A percentile compares a stretch with the other conserved stretches of the same genome.
phyloP scores from a whole-genome alignment of 2,888 invertebrate genomes.

The Dastarcus helophoroides region DNA sequence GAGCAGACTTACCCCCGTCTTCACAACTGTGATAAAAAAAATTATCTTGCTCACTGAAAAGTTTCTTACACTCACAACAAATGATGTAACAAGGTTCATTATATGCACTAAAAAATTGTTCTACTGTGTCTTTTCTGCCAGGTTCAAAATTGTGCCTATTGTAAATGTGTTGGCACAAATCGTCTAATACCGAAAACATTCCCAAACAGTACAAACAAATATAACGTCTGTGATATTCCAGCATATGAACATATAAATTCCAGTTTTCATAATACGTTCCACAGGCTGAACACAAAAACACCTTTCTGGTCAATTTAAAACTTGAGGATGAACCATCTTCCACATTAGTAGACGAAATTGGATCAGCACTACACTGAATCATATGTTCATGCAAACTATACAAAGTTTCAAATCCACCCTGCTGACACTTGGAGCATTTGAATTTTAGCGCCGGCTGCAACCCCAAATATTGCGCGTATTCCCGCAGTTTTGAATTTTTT shows the following conservation, averaged over 20 bases:
- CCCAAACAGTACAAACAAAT: conserved; percentile 76
- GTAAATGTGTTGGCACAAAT: conserved; percentile 63
- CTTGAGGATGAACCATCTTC: conserved; percentile 38
- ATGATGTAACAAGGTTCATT: conserved; percentile 62
- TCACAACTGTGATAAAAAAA: conserved; percentile 63
- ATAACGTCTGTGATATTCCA: conserved; percentile 68
- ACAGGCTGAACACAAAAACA: conserved; percentile 72
- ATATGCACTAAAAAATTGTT: conserved; percentile 55
- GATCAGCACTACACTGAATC: conserved; percentile 42
- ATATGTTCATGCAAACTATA: conserved; percentile 59
- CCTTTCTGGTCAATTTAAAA: conserved; percentile 61
- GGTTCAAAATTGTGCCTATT: conserved; percentile 69
- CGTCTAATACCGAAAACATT: conserved; percentile 70
- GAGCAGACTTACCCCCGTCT: neutral
- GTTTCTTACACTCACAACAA: conserved; percentile 71
- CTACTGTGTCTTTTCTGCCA: conserved; percentile 52
- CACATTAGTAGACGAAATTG: conserved; percentile 33
- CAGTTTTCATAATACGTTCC: conserved; percentile 77
- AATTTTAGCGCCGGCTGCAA: conserved; percentile 59
- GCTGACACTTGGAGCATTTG: conserved; percentile 63
- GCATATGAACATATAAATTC: conserved; percentile 76
- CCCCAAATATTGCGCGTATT: conserved; percentile 62
- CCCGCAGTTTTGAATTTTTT: conserved; percentile 32
- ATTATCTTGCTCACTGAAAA: conserved; percentile 64
- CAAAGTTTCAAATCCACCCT: conserved; percentile 53